Conservation (phyloP, 2,113 vertebrate genomes). For the Xiphophorus maculatus region DNA sequence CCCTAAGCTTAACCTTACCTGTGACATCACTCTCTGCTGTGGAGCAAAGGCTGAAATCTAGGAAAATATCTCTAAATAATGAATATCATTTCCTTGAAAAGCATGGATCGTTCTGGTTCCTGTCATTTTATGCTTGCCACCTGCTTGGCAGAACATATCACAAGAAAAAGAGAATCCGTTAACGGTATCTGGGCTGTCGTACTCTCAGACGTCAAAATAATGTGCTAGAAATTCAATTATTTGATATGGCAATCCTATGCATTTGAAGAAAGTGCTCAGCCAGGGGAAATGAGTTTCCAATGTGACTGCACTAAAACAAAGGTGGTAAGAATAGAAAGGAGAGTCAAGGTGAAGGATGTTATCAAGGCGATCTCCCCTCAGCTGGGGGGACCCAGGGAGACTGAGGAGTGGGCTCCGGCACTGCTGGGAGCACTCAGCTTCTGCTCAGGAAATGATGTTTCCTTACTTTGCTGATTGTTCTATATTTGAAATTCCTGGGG, state of each 20-base stretch:
- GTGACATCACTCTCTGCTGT: neutral
- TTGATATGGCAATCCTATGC: slow-evolving; percentile 5
- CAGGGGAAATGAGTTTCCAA: slow-evolving; percentile 5
- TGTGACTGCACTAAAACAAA: slow-evolving; percentile 28
- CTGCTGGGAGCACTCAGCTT: slow-evolving; percentile 6
- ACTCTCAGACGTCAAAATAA: neutral
- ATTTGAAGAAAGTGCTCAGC: neutral
- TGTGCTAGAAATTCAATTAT: slow-evolving; percentile 12
- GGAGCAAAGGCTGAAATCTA: neutral
- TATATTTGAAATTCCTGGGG: slow-evolving; percentile 68
- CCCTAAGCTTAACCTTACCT: neutral
- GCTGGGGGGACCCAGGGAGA: slow-evolving; percentile 1
- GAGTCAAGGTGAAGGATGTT: slow-evolving; percentile 61
- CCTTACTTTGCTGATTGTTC: slow-evolving; percentile 66
- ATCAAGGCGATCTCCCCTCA: slow-evolving; percentile 29
- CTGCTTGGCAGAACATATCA: neutral
- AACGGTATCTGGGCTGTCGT: neutral
- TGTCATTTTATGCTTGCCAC: neutral
- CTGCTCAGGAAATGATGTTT: slow-evolving; percentile 71
- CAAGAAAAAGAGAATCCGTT: neutral
- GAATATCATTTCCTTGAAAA: neutral
- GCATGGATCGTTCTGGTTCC: neutral
- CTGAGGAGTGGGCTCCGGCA: slow-evolving; percentile 28
- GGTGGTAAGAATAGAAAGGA: slow-evolving; percentile 55
- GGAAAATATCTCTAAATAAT: neutral